Conservation (phyloP, 1,140 invertebrate genomes). For the Dendroctonus ponderosae region DNA sequence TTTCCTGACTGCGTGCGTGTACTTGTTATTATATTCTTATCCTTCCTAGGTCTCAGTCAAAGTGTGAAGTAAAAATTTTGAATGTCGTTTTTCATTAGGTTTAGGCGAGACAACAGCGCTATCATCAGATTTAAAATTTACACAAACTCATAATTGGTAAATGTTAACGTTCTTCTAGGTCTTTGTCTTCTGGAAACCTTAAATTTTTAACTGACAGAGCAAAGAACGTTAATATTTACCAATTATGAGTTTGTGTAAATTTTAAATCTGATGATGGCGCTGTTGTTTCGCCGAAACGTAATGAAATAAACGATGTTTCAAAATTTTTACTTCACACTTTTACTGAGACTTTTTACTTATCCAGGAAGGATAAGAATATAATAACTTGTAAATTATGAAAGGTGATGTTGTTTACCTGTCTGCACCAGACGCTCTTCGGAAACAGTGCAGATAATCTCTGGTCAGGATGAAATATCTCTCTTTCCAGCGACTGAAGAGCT, state of each 20-base stretch:
- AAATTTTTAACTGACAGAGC: neutral
- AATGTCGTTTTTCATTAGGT: too few species aligned
- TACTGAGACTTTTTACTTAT: neutral
- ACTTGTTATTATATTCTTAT: too few species aligned
- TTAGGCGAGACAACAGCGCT: conserved; percentile 6
- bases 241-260: neutral
- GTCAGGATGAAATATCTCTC: conserved; percentile 69
- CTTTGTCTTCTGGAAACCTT: neutral
- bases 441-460: conserved; percentile 68
- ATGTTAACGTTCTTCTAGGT: neutral
- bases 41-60: too few species aligned
- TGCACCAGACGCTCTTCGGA: conserved; percentile 61
- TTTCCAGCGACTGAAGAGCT: conserved; percentile 68
- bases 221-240: neutral
- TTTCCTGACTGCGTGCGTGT: too few species aligned
- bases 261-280: too few species aligned
- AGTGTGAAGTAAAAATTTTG: too few species aligned
- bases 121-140: too few species aligned
- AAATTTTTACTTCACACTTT: neutral
- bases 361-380: neutral
- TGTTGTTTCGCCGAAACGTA: too few species aligned
- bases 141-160: too few species aligned
- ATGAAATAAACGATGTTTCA: too few species aligned
- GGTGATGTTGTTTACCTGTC: conserved; percentile 44
- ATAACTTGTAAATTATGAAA: too few species aligned